phyloP scores from a whole-genome alignment of 2,797 vertebrate species.

The Clarias fuscus region DNA sequence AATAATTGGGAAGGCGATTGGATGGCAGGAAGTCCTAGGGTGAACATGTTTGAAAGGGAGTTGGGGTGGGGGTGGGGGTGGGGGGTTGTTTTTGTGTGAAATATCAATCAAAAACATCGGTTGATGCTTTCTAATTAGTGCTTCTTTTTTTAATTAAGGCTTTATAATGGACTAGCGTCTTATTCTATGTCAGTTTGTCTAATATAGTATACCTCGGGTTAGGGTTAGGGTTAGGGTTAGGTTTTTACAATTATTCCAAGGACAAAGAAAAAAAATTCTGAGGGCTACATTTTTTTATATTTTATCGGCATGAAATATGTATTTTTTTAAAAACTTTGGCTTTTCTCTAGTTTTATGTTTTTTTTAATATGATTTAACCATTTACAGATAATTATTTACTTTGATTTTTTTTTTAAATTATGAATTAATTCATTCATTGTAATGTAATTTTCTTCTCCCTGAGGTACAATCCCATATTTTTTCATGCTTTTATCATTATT shows the following conservation, averaged over 20 bases:
- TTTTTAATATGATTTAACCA: background rate
- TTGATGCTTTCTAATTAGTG: background rate
- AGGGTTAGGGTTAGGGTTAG: too few species aligned
- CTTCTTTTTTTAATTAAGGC: background rate
- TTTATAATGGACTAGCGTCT: background rate
- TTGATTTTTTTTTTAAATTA: background rate
- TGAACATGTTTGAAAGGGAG: background rate
- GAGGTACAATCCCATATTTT: background rate
- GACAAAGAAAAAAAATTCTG: background rate
- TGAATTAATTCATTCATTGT: background rate
- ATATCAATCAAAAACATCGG: background rate
- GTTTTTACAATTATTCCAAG: background rate
- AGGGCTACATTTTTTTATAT: background rate
- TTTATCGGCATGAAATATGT: background rate
- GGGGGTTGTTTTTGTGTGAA: background rate
- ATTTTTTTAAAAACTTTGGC: background rate
- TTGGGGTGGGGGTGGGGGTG: background rate
- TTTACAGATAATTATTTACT: background rate
- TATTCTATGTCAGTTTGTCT: background rate
- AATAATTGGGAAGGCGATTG: slow-evolving; percentile 26
- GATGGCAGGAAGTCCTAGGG: background rate
- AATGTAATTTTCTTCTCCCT: background rate
- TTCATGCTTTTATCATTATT: background rate
- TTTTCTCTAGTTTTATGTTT: background rate
- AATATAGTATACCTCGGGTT: background rate